Evolutionary conservation across 1,140 invertebrate species (phyloP).

Genomic region (Sycobia sp.): DNA sequence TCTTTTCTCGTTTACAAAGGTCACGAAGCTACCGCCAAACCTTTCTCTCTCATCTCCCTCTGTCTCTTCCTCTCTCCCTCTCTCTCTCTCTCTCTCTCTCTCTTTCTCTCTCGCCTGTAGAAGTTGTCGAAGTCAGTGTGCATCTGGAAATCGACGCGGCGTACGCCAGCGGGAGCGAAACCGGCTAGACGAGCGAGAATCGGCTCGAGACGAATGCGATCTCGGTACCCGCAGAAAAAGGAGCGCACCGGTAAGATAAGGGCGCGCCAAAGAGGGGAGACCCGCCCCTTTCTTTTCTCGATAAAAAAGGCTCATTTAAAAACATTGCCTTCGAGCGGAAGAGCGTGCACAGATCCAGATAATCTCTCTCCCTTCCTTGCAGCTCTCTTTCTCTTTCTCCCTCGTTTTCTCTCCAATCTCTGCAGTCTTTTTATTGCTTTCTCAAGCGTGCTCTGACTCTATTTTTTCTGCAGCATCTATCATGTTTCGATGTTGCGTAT

Average conservation of each 20-base stretch:
- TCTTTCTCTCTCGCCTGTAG: no score
- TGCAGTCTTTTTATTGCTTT: no score
- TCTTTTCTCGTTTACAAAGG: no score
- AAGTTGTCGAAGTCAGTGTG: neutral
- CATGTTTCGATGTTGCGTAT: no score
- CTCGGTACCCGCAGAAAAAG: neutral
- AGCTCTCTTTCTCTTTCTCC: neutral
- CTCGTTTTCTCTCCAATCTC: neutral
- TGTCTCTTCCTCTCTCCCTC: no score
- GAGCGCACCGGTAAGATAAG: neutral
- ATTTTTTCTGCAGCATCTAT: no score
- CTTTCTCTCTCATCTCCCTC: no score
- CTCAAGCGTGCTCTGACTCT: no score
- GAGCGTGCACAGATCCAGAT: neutral
- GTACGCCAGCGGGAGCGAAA: no score
- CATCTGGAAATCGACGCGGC: slow-evolving; percentile 7
- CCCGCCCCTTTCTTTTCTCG: no score
- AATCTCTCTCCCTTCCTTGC: neutral
- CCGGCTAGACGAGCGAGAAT: slow-evolving; percentile 28
- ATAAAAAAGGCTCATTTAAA: slow-evolving; percentile 33
- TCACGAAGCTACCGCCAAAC: no score
- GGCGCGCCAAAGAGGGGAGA: neutral
- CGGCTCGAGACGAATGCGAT: slow-evolving; percentile 21
- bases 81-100: no score
- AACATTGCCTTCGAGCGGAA: slow-evolving; percentile 28